phyloP scores from a whole-genome alignment of 2,797 vertebrate genomes.

The Heliangelus exortis region DNA sequence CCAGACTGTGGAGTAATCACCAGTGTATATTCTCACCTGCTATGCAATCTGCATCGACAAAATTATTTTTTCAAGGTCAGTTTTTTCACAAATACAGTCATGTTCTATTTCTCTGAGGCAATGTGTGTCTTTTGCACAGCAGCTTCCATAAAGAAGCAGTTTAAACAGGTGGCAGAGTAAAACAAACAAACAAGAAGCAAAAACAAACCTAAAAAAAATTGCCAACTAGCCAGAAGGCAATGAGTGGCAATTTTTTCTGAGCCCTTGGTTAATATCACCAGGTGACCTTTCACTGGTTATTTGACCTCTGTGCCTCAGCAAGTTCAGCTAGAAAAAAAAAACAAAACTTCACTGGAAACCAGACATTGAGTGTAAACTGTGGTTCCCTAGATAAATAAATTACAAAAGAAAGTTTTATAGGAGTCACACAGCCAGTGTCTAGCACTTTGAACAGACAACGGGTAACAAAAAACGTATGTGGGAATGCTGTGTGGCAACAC shows the following conservation, averaged over 20 bases:
- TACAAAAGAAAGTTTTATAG: constrained; percentile 67
- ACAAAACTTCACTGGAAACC: constrained; percentile 72
- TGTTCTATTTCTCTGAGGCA: background rate
- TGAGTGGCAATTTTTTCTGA: background rate
- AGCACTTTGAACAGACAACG: constrained; percentile 66
- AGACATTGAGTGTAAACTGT: constrained; percentile 73
- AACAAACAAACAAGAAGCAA: background rate
- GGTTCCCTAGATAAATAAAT: constrained; percentile 79
- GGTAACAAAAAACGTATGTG: constrained; percentile 65
- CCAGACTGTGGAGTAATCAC: background rate
- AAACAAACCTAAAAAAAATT: background rate
- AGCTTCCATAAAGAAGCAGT: background rate
- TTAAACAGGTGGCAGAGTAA: background rate
- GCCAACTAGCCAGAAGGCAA: background rate
- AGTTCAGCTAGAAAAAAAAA: constrained; percentile 67
- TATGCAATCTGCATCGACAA: background rate
- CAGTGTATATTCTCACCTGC: background rate
- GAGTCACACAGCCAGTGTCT: constrained; percentile 64
- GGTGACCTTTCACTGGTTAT: constrained; percentile 39
- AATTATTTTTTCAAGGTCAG: background rate
- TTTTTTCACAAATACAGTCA: background rate
- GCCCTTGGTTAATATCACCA: constrained; percentile 26
- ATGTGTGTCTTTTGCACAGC: background rate
- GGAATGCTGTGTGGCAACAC: constrained; percentile 20
- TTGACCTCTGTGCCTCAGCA: constrained; percentile 45